phyloP scores from a whole-genome alignment of 2,797 vertebrate genomes.

The Sphenodon punctatus region DNA sequence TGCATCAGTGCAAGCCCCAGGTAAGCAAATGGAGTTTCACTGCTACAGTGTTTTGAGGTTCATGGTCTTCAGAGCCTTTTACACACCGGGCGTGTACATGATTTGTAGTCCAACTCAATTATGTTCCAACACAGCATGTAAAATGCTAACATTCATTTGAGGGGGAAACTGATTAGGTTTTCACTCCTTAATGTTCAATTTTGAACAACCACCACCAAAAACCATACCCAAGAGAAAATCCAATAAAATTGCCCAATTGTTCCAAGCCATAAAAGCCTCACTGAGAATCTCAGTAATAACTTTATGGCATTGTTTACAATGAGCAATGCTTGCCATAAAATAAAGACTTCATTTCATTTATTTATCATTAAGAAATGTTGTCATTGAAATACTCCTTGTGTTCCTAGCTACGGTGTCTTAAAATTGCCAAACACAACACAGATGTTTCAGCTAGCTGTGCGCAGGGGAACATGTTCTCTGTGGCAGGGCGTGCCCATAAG shows the following conservation, averaged over 20 bases:
- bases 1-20: no score
- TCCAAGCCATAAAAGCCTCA: slow-evolving; percentile 28
- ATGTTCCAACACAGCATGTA: not conserved
- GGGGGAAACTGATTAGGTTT: not conserved
- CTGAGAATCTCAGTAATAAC: not conserved
- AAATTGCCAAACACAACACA: slow-evolving; percentile 41
- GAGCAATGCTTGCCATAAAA: slow-evolving; percentile 13
- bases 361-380: slow-evolving; percentile 40
- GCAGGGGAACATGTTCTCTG: slow-evolving; percentile 26
- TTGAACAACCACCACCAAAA: not conserved
- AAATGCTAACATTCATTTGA: not conserved
- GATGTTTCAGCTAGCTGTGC: slow-evolving; percentile 14
- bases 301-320: slow-evolving; percentile 8
- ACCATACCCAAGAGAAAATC: slow-evolving; percentile 20
- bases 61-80: no score
- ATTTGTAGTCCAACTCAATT: slow-evolving; percentile 16
- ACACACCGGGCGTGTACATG: no score
- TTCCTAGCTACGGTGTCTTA: slow-evolving; percentile 43
- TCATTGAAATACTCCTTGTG: slow-evolving; percentile 32
- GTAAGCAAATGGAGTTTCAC: no score
- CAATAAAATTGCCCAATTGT: slow-evolving; percentile 5
- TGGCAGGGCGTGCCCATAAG: not conserved
- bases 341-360: slow-evolving; percentile 8
- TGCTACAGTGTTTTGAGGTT: no score
- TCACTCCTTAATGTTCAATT: slow-evolving; percentile 29